Percentiles rank a stretch among this genome's conserved stretches.
These are phyloP conservation scores for Umimayanthus kanabou DNA, from an alignment of 92 coral and sea anemone species.

Conservation along the genomic window DNA sequence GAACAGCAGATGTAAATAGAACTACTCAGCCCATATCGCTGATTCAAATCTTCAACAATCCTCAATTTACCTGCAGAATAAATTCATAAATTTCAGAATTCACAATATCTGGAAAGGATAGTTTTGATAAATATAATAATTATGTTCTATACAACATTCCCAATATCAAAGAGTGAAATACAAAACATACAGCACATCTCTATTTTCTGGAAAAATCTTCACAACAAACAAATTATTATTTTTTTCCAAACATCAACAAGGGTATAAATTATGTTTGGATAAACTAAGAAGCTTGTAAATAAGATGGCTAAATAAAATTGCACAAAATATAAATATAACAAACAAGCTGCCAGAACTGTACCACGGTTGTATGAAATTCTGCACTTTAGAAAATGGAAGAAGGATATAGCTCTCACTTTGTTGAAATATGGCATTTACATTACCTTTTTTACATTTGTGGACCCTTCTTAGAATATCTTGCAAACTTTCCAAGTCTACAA, in stretches of 20 bases:
- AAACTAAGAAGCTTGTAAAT: no score
- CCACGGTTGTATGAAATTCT: background rate
- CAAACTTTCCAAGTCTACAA: slow-evolving; percentile 22
- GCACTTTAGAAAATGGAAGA: no score
- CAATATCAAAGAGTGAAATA: background rate
- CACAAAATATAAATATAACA: background rate
- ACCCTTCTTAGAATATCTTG: slow-evolving; percentile 19
- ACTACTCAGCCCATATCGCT: slow-evolving; percentile 10
- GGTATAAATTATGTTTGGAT: no score
- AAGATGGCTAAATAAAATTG: no score
- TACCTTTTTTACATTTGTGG: slow-evolving; percentile 27
- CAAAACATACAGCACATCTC: no score
- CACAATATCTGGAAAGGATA: background rate
- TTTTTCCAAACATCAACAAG: no score
- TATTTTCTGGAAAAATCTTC: no score
- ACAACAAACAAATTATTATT: no score
- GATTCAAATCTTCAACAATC: slow-evolving; percentile 18
- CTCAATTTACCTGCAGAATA: background rate
- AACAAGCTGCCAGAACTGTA: background rate
- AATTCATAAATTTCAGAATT: background rate
- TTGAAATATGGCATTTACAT: slow-evolving; percentile 2
- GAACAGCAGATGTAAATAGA: slow-evolving; percentile 17
- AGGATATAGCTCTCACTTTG: background rate
- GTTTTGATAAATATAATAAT: background rate
- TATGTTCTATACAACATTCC: slow-evolving; percentile 1